Evolutionary conservation across 2,113 vertebrate species (phyloP).

Genomic region (Hirundichthys speculiger): DNA sequence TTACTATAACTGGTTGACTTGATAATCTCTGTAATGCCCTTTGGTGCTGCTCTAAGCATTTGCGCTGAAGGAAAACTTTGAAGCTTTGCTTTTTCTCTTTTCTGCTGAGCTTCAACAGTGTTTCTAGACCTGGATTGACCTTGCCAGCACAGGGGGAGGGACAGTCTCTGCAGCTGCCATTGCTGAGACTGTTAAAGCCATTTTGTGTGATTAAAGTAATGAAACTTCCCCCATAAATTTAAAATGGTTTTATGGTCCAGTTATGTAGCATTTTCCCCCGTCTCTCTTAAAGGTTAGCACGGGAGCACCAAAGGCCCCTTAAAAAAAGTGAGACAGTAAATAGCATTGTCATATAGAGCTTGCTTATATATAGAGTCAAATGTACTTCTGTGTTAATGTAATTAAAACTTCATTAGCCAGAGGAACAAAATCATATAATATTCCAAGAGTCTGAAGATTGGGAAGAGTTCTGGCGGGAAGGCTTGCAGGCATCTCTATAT

Average conservation of each 20-base stretch:
- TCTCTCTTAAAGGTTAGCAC: constrained; percentile 57
- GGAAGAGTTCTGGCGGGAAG: constrained; percentile 50
- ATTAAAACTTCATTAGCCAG: constrained; percentile 66
- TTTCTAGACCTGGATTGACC: constrained; percentile 59
- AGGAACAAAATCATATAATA: constrained; percentile 53
- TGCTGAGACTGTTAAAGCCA: constrained; percentile 56
- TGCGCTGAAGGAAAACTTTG: constrained; percentile 69
- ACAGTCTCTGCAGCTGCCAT: constrained; percentile 43
- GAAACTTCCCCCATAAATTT: constrained; percentile 65
- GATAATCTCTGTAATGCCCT: constrained; percentile 73
- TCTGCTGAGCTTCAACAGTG: constrained; percentile 64
- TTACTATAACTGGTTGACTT: constrained; percentile 65
- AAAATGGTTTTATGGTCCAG: constrained; percentile 69
- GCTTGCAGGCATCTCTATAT: constrained; percentile 34
- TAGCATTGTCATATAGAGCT: constrained; percentile 46
- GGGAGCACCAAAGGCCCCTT: constrained; percentile 52
- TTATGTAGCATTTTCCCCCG: constrained; percentile 55
- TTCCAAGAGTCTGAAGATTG: constrained; percentile 25
- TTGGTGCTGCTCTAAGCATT: constrained; percentile 76
- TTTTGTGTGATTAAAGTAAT: constrained; percentile 72
- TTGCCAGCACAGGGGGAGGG: constrained; percentile 37
- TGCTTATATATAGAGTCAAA: constrained; percentile 56
- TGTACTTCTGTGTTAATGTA: constrained; percentile 50
- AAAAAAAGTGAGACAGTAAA: constrained; percentile 47
- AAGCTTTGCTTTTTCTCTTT: constrained; percentile 60